Percentiles rank a stretch among this genome's conserved stretches.
These are phyloP conservation scores for Marmota flaviventris DNA, from an alignment of 2,113 vertebrate species.

Conservation along the genomic window DNA sequence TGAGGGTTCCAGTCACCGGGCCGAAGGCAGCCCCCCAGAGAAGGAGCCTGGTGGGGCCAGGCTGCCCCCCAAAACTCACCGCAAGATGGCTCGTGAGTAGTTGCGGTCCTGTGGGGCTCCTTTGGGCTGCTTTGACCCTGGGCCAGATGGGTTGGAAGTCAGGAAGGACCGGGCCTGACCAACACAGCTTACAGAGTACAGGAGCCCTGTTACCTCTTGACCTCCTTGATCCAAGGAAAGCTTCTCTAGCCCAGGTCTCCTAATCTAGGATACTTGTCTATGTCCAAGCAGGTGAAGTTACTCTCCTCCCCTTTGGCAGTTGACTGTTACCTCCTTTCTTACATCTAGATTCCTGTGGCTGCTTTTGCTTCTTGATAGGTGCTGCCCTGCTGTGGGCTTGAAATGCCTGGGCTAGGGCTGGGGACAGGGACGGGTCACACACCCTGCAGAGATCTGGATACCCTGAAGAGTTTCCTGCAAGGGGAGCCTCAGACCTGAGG, in stretches of 20 bases:
- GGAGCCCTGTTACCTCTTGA: not conserved
- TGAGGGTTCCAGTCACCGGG: slow-evolving; percentile 85
- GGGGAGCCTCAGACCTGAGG: not conserved
- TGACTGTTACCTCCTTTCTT: not conserved
- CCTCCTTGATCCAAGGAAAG: not conserved
- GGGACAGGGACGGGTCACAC: not conserved
- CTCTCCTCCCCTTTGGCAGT: not conserved
- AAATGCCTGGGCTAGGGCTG: not conserved
- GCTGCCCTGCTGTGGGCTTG: slow-evolving; percentile 2
- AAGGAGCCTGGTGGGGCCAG: slow-evolving; percentile 80
- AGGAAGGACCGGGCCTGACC: not conserved
- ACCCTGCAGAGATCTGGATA: not conserved
- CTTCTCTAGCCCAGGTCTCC: not conserved
- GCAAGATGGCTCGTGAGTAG: slow-evolving; percentile 95
- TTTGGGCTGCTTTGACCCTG: slow-evolving; percentile 25
- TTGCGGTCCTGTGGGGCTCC: not conserved
- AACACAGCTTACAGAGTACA: not conserved
- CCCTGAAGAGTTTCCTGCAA: not conserved
- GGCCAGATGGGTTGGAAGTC: not conserved
- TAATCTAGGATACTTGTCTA: not conserved
- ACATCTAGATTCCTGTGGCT: not conserved
- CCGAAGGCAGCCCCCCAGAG: slow-evolving; percentile 85
- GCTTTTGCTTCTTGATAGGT: not conserved
- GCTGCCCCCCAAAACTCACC: slow-evolving; percentile 90
- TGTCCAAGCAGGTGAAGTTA: not conserved